A percentile compares a stretch with the other conserved stretches of the same genome.
These are phyloP conservation scores for Xylocampa areola DNA, from an alignment of 2,888 invertebrate species.

Conservation along the genomic window DNA sequence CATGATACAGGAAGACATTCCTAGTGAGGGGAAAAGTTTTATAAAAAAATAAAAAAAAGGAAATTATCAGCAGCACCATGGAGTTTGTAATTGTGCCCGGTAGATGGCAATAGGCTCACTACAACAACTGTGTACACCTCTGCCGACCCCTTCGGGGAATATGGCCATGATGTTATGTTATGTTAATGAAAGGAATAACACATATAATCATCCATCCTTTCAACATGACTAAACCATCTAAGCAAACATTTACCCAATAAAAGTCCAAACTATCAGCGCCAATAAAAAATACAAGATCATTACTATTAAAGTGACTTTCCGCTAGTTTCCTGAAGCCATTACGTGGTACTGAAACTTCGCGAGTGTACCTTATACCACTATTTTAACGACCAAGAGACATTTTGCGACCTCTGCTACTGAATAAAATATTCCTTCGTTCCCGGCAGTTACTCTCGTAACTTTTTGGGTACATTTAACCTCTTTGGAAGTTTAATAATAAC, in stretches of 20 bases:
- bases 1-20: too few relatives aligned
- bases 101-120: too few relatives aligned
- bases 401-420: constrained; percentile 23
- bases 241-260: constrained; percentile 2
- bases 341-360: constrained; percentile 34
- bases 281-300: constrained; percentile 26
- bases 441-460: constrained; percentile 41
- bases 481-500: constrained; percentile 28
- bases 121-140: too few relatives aligned
- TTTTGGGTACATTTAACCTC: constrained; percentile 25
- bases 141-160: too few relatives aligned
- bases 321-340: constrained; percentile 20
- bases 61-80: too few relatives aligned
- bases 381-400: constrained; percentile 26
- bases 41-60: too few relatives aligned
- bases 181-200: not conserved
- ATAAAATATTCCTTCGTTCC: constrained; percentile 41
- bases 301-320: constrained; percentile 18
- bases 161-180: too few relatives aligned
- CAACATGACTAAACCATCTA: not conserved
- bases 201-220: not conserved
- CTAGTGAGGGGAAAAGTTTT: too few relatives aligned
- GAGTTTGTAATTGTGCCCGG: too few relatives aligned
- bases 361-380: constrained; percentile 30
- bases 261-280: constrained; percentile 3